Percentiles rank a stretch among this genome's conserved stretches.
These are phyloP conservation scores for Cygnus atratus DNA, from an alignment of 2,113 vertebrate species.

Conservation along the genomic window DNA sequence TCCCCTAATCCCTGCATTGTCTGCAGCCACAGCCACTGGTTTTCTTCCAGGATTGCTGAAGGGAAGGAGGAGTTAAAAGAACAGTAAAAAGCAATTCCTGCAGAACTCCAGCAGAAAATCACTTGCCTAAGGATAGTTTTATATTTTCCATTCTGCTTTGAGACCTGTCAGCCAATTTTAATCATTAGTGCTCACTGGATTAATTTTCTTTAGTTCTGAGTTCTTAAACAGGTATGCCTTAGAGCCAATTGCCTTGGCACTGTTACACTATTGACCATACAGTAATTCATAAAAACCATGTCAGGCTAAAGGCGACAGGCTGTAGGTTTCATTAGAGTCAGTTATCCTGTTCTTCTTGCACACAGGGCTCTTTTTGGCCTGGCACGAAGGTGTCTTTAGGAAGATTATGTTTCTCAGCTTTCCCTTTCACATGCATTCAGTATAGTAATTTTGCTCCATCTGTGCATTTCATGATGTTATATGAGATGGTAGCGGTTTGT, in stretches of 20 bases:
- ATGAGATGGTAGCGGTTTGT: neutral
- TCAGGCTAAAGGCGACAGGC: rapidly evolving
- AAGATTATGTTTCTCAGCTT: neutral
- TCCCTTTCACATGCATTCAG: neutral
- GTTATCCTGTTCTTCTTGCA: neutral
- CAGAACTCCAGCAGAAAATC: slow-evolving; percentile 5
- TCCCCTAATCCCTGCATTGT: neutral
- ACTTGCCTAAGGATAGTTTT: neutral
- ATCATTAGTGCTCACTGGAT: neutral
- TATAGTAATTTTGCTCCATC: neutral
- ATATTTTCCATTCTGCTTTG: neutral
- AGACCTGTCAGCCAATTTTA: neutral
- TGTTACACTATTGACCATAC: neutral
- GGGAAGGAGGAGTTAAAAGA: neutral
- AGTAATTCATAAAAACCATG: neutral
- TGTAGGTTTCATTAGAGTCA: neutral
- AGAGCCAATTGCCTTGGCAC: neutral
- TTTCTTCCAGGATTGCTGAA: neutral
- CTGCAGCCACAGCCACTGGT: neutral
- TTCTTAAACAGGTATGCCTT: neutral
- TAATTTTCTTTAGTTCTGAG: neutral
- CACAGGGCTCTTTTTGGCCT: neutral
- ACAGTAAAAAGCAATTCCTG: neutral
- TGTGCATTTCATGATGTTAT: rapidly evolving
- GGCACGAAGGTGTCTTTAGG: neutral